Evolutionary conservation across 2,888 invertebrate species (phyloP).

Genomic region (Temnothorax ravouxi): DNA sequence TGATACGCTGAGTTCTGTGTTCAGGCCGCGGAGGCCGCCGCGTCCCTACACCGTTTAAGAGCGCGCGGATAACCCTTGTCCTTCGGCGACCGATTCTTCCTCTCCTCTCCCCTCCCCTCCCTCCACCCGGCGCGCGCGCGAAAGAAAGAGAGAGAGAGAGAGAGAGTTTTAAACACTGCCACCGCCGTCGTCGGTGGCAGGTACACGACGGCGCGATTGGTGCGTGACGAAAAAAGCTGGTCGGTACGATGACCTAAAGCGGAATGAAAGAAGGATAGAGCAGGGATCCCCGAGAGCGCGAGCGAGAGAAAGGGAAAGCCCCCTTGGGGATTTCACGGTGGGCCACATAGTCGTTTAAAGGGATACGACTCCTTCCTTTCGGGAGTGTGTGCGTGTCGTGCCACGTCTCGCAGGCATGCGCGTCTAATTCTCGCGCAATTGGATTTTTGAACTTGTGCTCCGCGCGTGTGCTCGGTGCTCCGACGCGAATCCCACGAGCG

Average conservation of each 20-base stretch:
- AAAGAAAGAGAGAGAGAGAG: background rate
- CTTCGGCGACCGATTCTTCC: background rate
- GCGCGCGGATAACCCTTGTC: constrained; percentile 3
- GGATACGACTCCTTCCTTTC: background rate
- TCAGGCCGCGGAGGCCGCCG: constrained; percentile 81
- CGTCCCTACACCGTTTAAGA: constrained; percentile 65
- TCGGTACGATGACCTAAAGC: constrained; percentile 70
- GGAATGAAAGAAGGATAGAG: constrained; percentile 19
- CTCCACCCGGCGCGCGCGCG: background rate
- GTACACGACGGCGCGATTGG: constrained; percentile 6
- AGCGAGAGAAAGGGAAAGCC: constrained; percentile 19
- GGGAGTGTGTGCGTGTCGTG: too few relatives aligned
- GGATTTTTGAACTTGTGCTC: constrained; percentile 11
- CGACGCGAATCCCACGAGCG: background rate
- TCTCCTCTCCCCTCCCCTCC: background rate
- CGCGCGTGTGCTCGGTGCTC: background rate
- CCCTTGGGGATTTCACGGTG: background rate
- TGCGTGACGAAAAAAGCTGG: constrained; percentile 25
- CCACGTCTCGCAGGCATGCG: too few relatives aligned
- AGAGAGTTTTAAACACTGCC: constrained; percentile 39
- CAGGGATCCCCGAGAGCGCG: background rate
- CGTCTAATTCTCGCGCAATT: background rate
- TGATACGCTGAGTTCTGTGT: constrained; percentile 77
- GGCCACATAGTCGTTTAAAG: background rate
- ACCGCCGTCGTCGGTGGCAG: constrained; percentile 29